phyloP scores from a whole-genome alignment of 2,113 vertebrate species.

The Oreochromis tanganicae region DNA sequence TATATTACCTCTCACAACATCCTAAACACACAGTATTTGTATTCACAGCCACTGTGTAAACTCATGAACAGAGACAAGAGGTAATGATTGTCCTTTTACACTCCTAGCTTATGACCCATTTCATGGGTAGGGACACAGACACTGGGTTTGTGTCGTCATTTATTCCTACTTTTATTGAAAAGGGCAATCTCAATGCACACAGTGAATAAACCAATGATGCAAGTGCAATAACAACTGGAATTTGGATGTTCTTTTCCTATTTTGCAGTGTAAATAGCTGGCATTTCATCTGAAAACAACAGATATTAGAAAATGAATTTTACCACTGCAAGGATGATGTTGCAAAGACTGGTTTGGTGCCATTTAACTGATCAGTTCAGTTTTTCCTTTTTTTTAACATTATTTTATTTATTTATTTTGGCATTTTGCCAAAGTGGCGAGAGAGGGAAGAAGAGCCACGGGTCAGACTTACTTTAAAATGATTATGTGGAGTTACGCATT shows the following conservation, averaged over 20 bases:
- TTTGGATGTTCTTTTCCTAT: neutral
- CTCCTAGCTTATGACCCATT: neutral
- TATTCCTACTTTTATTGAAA: neutral
- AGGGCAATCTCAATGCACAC: neutral
- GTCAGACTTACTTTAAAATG: neutral
- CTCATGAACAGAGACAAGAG: neutral
- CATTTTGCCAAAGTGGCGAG: neutral
- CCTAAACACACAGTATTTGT: neutral
- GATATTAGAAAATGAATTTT: neutral
- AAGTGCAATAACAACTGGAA: neutral
- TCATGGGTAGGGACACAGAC: neutral
- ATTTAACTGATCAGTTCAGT: neutral
- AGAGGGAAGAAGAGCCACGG: neutral
- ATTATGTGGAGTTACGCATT: neutral
- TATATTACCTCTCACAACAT: neutral
- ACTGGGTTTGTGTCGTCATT: neutral
- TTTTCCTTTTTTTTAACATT: neutral
- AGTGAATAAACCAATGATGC: neutral
- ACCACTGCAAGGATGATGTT: neutral
- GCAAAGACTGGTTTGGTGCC: neutral
- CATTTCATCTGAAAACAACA: neutral
- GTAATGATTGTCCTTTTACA: neutral
- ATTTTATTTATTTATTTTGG: neutral
- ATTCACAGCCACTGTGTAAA: conserved; percentile 1
- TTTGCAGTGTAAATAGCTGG: neutral